Evolutionary conservation across 2,888 invertebrate species (phyloP), one percentile per base, ranked within the genome.

Genomic region (Lampropteryx suffumata): DNA sequence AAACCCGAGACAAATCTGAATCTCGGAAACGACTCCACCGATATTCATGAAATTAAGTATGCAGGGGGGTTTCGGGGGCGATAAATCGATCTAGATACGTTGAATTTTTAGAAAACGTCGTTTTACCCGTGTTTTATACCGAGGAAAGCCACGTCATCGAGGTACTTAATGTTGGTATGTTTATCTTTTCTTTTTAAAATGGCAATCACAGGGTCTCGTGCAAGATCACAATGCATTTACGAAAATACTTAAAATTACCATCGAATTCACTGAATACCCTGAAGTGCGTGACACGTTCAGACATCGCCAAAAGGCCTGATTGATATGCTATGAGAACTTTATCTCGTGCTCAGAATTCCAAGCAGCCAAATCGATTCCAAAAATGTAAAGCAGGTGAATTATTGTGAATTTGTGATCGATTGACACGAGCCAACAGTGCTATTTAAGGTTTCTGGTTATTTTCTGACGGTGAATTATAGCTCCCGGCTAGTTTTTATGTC

Each of bases 291-390:
- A 41, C 39, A 35, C 17, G 30, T 10, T 12, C 35, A 44, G 13
- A 35, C 27, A 53, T 35, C 28, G 53, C 53, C 48, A 44, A 45
- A 7, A 41, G 53, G 44, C 48, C 28, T 48, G 44, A 53, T 53
- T 53, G 48, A 9, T 44, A 48, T 53, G 44, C 53, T 44, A 24
- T 61, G 61, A 37, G 59, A 61, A 59, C 55, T 46, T 40, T 37
- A 51, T 57, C 41, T 50, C 59, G 61, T 58, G 61, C 27, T 27
- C 24, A 41, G 21, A 40, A 53, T 48, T 32, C 40, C 17, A 44
- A 13, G 21, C 30, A 50, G 45, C 17, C 27, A 13, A 53, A 40
- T 40, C 53, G 43, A 39, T 52, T 43, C 43, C 34, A 40, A 40
- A 39, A 53, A 37, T 50, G 29, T 14, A 24, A 50, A 51, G 35